Percentiles rank a stretch among this genome's conserved stretches.
Evolutionary conservation across 2,888 invertebrate genomes (phyloP).

Genomic region (Galerucella pusilla): DNA sequence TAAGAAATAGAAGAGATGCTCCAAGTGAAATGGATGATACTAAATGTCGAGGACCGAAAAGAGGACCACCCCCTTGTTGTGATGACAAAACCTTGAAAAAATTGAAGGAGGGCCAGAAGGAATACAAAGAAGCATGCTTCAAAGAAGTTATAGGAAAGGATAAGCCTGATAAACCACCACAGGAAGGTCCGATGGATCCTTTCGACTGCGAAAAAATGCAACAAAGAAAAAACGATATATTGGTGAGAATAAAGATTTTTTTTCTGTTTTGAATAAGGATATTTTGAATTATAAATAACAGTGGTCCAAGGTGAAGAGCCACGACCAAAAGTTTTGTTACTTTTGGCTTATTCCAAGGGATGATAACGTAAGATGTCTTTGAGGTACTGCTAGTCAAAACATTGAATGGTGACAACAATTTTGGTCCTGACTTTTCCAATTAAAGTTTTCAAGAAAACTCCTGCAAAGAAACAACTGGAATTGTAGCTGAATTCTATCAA

Average conservation of each 20-base stretch:
- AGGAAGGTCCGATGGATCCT: conserved; percentile 52
- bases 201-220: conserved; percentile 61
- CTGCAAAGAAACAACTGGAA: too few species aligned
- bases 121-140: conserved; percentile 57
- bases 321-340: too few species aligned
- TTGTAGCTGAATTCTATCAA: too few species aligned
- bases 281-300: neutral
- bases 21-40: conserved; percentile 45
- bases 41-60: conserved; percentile 52
- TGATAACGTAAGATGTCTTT: too few species aligned
- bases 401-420: too few species aligned
- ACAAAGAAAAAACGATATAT: conserved; percentile 58
- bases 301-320: too few species aligned
- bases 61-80: conserved; percentile 57
- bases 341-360: too few species aligned
- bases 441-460: too few species aligned
- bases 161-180: conserved; percentile 43
- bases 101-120: conserved; percentile 54
- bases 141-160: conserved; percentile 57
- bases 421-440: too few species aligned
- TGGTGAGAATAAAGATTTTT: conserved; percentile 52
- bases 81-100: conserved; percentile 55
- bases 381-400: too few species aligned
- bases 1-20: conserved; percentile 57
- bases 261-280: neutral